These are phyloP conservation scores for Brachycybe producta DNA, from an alignment of 2,888 invertebrate species.

Conservation along the genomic window DNA sequence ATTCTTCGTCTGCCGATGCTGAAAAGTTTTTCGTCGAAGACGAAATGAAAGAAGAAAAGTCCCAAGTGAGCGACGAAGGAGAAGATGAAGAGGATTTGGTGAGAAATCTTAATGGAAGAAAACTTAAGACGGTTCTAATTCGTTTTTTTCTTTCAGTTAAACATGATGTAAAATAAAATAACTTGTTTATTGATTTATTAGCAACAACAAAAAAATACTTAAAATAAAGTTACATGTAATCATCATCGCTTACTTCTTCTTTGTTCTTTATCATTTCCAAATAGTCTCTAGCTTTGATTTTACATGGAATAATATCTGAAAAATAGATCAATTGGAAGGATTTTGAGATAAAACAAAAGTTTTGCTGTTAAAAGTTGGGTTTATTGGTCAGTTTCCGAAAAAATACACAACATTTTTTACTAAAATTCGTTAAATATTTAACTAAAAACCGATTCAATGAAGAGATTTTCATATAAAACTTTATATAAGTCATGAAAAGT, in stretches of 20 bases:
- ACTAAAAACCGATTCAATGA: too few species aligned
- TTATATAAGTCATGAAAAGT: too few species aligned
- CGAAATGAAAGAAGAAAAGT: neutral
- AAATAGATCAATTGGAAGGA: neutral
- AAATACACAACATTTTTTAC: too few species aligned
- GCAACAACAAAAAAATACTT: neutral
- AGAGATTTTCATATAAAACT: too few species aligned
- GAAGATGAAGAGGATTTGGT: conserved; percentile 20
- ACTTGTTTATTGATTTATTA: neutral
- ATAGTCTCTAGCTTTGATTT: conserved; percentile 17
- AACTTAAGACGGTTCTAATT: neutral
- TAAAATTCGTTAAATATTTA: too few species aligned
- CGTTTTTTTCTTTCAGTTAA: conserved; percentile 21
- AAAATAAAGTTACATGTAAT: conserved; percentile 3
- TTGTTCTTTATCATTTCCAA: conserved; percentile 16
- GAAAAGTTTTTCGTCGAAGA: conserved; percentile 25
- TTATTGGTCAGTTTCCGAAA: too few species aligned
- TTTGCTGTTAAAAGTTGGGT: neutral
- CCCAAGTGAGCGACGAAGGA: too few species aligned
- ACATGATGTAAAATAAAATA: conserved; percentile 9
- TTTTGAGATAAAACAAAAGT: neutral
- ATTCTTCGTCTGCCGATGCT: too few species aligned
- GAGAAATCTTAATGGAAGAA: neutral
- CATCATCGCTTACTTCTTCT: conserved; percentile 5
- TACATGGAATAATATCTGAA: conserved; percentile 19